Conservation (phyloP, 2,113 vertebrate genomes). For the Microcebus tavaratra region DNA sequence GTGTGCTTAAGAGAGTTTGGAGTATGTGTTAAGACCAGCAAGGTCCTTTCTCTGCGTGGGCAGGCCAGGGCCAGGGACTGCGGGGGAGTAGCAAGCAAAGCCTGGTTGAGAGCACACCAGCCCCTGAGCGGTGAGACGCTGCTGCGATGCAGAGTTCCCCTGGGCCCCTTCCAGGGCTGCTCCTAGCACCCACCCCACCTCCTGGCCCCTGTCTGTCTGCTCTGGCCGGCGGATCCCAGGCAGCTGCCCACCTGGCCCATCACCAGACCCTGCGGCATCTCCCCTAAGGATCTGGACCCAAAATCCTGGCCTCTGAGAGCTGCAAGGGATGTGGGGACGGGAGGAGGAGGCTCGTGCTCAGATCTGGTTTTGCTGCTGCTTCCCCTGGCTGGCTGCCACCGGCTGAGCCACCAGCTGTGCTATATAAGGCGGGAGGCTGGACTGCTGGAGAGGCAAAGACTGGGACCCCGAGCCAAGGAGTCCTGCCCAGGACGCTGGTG, state of each 20-base stretch:
- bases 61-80: neutral
- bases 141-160: neutral
- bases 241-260: slow-evolving; percentile 31
- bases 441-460: slow-evolving; percentile 50
- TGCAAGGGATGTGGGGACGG: slow-evolving; percentile 56
- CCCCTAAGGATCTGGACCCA: slow-evolving; percentile 24
- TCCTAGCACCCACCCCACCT: neutral
- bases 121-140: neutral
- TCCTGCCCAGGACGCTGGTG: slow-evolving; percentile 68
- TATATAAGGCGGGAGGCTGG: slow-evolving; percentile 84
- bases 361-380: slow-evolving; percentile 83
- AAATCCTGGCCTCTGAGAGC: slow-evolving; percentile 39
- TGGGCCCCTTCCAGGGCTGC: neutral
- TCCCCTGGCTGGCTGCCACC: slow-evolving; percentile 84
- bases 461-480: slow-evolving; percentile 62
- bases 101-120: neutral
- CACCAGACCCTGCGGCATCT: neutral
- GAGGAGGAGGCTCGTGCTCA: slow-evolving; percentile 71
- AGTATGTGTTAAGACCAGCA: slow-evolving; percentile 48
- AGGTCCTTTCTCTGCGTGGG: slow-evolving; percentile 21
- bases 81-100: neutral
- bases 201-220: neutral
- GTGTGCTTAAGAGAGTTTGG: neutral
- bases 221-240: neutral
- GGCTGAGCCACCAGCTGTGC: slow-evolving; percentile 82